A percentile compares a stretch with the other conserved stretches of the same genome.
These are phyloP conservation scores for Tapirus indicus DNA, from an alignment of 2,797 vertebrate genomes.

Conservation along the genomic window DNA sequence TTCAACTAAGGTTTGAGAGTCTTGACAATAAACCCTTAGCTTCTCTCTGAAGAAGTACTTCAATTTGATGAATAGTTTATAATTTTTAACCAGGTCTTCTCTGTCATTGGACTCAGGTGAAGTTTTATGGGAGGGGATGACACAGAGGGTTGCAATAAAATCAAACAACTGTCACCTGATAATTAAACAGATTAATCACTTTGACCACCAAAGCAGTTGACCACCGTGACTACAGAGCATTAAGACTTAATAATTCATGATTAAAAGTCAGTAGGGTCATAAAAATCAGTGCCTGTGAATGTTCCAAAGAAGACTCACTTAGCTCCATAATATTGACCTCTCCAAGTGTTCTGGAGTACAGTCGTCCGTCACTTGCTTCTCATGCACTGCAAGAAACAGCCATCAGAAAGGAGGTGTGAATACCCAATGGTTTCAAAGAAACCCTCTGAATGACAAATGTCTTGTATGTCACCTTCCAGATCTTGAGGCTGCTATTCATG, in stretches of 20 bases:
- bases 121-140: constrained; percentile 35
- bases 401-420: neutral
- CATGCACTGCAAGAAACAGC: neutral
- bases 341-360: neutral
- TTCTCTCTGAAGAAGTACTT: neutral
- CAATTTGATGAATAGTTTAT: constrained; percentile 47
- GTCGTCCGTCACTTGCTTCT: neutral
- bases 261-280: constrained; percentile 48
- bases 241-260: constrained; percentile 49
- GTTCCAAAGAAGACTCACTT: neutral
- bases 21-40: neutral
- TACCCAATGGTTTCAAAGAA: neutral
- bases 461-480: neutral
- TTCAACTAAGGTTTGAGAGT: neutral
- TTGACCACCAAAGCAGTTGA: constrained; percentile 29
- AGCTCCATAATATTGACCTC: neutral
- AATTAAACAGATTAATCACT: constrained; percentile 75
- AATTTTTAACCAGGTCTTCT: constrained; percentile 34
- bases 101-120: neutral
- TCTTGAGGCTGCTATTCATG: neutral
- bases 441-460: neutral
- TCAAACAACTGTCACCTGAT: constrained; percentile 55
- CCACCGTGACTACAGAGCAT: neutral
- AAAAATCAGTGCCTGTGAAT: constrained; percentile 53
- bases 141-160: constrained; percentile 51